phyloP scores from a whole-genome alignment of 1,140 invertebrate genomes.

The Triops longicaudatus region DNA sequence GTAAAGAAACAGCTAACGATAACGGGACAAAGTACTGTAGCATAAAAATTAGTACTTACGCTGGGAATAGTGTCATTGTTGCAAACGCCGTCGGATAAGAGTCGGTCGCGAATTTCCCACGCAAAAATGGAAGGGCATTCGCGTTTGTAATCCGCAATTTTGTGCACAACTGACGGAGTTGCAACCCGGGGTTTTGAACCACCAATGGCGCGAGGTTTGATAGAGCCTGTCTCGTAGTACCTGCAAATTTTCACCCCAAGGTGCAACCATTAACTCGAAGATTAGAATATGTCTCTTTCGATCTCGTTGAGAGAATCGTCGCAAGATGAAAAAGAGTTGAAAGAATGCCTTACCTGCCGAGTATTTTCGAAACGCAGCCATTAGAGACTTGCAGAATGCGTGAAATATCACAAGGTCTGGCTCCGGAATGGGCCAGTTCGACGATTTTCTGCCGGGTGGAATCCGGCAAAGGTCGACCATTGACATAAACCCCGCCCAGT shows the following conservation, averaged over 20 bases:
- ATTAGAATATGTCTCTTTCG: neutral
- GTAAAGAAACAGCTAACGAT: no score
- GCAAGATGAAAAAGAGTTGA: neutral
- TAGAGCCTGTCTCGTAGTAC: conserved; percentile 97
- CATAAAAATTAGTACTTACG: conserved; percentile 89
- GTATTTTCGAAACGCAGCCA: conserved; percentile 89
- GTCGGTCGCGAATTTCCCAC: conserved; percentile 93
- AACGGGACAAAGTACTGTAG: no score
- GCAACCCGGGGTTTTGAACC: conserved; percentile 93
- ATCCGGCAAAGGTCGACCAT: conserved; percentile 92
- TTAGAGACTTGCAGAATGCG: conserved; percentile 93
- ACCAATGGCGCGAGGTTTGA: conserved; percentile 88
- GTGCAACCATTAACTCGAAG: neutral
- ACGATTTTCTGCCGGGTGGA: conserved; percentile 96
- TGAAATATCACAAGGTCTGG: conserved; percentile 95
- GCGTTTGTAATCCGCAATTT: conserved; percentile 90
- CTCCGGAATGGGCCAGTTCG: conserved; percentile 91
- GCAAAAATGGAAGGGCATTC: conserved; percentile 97
- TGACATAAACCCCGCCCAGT: conserved; percentile 95
- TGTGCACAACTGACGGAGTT: conserved; percentile 84
- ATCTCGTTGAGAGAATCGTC: neutral
- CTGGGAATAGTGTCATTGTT: conserved; percentile 99
- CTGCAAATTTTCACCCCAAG: conserved; percentile 44
- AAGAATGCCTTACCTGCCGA: conserved; percentile 65
- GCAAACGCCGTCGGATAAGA: conserved; percentile 92